Conservation (phyloP, 2,113 vertebrate species). For the Bubo scandiacus region DNA sequence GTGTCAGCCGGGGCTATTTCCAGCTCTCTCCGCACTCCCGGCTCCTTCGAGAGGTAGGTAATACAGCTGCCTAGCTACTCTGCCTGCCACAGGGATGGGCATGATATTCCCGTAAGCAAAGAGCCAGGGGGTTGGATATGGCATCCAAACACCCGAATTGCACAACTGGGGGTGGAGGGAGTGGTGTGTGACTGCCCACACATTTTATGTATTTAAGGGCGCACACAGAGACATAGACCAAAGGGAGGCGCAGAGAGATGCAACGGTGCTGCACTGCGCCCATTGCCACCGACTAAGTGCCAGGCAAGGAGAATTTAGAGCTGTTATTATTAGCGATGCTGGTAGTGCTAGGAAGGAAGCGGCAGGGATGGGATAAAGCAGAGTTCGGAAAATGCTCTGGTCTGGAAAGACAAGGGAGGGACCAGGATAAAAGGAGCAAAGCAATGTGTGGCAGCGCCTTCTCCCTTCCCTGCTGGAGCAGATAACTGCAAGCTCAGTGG, state of each 20-base stretch:
- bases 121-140: neutral
- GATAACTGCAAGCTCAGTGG: neutral
- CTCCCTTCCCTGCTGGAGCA: neutral
- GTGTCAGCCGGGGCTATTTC: slow-evolving; percentile 62
- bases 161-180: neutral
- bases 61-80: neutral
- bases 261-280: neutral
- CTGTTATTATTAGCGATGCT: neutral
- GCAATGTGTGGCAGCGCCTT: accelerated
- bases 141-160: neutral
- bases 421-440: neutral
- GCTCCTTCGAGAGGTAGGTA: slow-evolving; percentile 34
- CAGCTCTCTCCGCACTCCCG: neutral
- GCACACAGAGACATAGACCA: accelerated
- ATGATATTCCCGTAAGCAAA: neutral
- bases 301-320: neutral
- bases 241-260: neutral
- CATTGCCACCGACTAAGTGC: neutral
- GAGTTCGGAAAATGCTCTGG: neutral
- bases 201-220: neutral
- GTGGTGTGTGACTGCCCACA: neutral
- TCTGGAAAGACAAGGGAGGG: neutral
- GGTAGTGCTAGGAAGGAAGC: neutral
- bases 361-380: neutral
- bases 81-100: neutral